Percentiles rank a stretch among this genome's conserved stretches.
phyloP scores from a whole-genome alignment of 2,113 vertebrate genomes.

The Phalacrocorax carbo region DNA sequence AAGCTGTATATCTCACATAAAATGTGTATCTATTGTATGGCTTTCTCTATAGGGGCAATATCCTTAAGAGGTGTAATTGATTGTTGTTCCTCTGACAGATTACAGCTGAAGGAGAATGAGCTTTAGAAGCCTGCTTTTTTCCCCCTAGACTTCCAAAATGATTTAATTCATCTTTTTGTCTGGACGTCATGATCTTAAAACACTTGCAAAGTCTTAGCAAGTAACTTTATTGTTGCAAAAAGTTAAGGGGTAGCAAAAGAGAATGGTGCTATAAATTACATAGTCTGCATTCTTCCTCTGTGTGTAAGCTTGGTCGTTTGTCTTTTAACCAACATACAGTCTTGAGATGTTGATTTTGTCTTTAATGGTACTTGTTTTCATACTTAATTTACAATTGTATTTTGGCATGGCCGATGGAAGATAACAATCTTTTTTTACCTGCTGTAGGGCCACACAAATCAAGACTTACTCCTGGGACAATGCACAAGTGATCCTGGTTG shows the following conservation, averaged over 20 bases:
- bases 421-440: constrained; percentile 1
- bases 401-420: not conserved
- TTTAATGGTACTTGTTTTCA: not conserved
- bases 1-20: not conserved
- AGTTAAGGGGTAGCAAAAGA: not conserved
- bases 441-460: constrained; percentile 93
- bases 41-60: not conserved
- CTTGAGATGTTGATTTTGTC: not conserved
- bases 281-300: not conserved
- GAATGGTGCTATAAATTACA: not conserved
- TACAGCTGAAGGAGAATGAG: not conserved
- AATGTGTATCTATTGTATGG: not conserved
- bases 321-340: not conserved
- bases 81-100: not conserved
- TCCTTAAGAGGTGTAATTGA: not conserved
- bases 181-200: not conserved
- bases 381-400: not conserved
- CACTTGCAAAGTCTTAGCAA: not conserved
- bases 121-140: not conserved
- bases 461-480: constrained; percentile 99
- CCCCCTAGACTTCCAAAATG: not conserved
- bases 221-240: not conserved
- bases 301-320: not conserved
- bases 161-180: not conserved
- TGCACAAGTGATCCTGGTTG: constrained; percentile 96